Evolutionary conservation across 2,888 invertebrate species (phyloP).

Genomic region (Lasioglossum zephyrum): DNA sequence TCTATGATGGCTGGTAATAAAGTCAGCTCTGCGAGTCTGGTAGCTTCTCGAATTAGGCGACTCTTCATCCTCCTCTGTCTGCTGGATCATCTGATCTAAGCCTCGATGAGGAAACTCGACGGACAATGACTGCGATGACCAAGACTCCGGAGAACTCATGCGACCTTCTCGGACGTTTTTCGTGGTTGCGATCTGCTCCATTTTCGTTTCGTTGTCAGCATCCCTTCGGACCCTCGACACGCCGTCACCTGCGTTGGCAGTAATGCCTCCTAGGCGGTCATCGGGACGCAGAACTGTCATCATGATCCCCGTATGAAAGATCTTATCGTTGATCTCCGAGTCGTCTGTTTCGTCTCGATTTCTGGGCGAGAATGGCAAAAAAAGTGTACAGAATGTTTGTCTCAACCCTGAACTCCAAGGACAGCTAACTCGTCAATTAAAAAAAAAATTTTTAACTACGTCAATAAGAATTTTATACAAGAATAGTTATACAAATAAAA

Average conservation of each 20-base stretch:
- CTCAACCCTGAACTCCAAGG: not conserved
- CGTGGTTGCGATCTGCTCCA: conserved; percentile 77
- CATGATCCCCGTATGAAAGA: conserved; percentile 34
- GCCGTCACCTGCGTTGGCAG: not conserved
- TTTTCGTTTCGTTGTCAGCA: conserved; percentile 59
- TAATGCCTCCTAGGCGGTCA: not conserved
- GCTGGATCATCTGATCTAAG: conserved; percentile 70
- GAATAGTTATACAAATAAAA: no score
- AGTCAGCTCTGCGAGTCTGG: conserved; percentile 78
- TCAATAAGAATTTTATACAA: no score
- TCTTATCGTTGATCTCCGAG: not conserved
- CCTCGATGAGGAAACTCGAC: conserved; percentile 78
- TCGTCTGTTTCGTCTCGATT: conserved; percentile 8
- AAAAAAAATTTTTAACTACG: no score
- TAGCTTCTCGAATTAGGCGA: conserved; percentile 60
- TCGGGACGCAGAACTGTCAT: conserved; percentile 44
- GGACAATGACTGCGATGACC: conserved; percentile 80
- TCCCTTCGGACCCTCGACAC: conserved; percentile 69
- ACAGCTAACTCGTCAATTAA: not conserved
- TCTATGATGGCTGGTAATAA: conserved; percentile 79
- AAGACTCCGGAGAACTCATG: conserved; percentile 75
- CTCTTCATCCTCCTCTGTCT: conserved; percentile 64
- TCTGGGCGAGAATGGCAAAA: not conserved
- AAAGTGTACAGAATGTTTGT: not conserved
- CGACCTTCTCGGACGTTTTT: conserved; percentile 78